Evolutionary conservation across 2,797 vertebrate species (phyloP).

Genomic region (Premnoplex brunnescens): DNA sequence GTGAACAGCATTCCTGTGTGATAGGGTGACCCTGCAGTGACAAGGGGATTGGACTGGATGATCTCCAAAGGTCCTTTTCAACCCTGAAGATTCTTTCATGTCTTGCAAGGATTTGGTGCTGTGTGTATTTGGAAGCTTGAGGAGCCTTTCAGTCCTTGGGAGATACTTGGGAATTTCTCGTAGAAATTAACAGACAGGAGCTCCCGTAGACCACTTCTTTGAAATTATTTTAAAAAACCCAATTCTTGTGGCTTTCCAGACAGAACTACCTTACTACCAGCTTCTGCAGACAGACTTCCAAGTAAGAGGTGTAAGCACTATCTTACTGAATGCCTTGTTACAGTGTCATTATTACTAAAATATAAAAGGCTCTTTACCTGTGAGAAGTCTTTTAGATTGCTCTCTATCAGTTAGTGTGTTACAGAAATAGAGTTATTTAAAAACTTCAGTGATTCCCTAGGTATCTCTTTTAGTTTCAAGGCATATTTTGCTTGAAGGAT

Average conservation of each 20-base stretch:
- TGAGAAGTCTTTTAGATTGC: not conserved
- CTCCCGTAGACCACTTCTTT: not conserved
- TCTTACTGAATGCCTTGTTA: not conserved
- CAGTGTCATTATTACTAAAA: not conserved
- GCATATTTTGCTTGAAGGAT: not conserved
- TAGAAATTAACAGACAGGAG: not conserved
- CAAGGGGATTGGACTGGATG: too few species aligned
- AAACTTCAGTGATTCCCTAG: not conserved
- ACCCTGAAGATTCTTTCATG: fast-evolving
- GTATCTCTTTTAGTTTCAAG: not conserved
- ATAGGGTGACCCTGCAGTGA: not conserved
- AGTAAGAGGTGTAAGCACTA: fast-evolving
- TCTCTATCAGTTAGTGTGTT: not conserved
- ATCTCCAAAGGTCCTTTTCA: not conserved
- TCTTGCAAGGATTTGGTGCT: not conserved
- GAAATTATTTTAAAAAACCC: not conserved
- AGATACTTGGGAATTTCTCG: not conserved
- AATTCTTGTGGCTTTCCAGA: fast-evolving
- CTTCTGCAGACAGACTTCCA: not conserved
- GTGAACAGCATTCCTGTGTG: fast-evolving
- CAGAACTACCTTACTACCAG: not conserved
- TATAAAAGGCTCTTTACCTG: not conserved
- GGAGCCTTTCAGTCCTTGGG: not conserved
- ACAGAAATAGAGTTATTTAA: not conserved
- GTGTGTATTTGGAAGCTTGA: not conserved